Evolutionary conservation across 2,113 vertebrate species (phyloP), one percentile per base, ranked within the genome.

Genomic region (Noctilio leporinus): DNA sequence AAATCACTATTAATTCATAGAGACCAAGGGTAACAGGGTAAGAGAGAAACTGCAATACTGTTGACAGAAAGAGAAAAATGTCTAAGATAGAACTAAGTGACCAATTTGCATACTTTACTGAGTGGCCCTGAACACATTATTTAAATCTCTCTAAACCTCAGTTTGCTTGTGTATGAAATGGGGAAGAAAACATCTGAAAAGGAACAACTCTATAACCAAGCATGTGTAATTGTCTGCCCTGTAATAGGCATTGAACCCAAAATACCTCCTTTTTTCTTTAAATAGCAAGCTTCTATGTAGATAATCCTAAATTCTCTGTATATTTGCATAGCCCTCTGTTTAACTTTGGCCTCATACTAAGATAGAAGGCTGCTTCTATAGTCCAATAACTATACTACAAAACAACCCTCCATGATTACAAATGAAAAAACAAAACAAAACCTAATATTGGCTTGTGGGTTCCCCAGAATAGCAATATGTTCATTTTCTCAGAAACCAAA

Each of bases 401-500:
- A 96, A 69, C 16, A 43, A 75, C 8, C 83, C 62, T 65, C 45
- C 57, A 72, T 73, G 35, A 75, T 86, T 53, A 64, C 88, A 82
- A 93, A 67, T 67, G 30, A n/a, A 91, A 84, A 93, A 30, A 91
- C 75, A 93, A 43, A 76, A 69, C 20, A 70, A 38, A 20, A 35
- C 38, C 35, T 28, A 17, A 24, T 6, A n/a, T 53, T 93, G 69
- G 73, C 67, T 82, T 85, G 22, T 62, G 30, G 15, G 33, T 43
- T 38, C 28, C 30, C 38, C 5, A 0, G 84, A 95, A 86, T 28
- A 81, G 10, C 57, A 92, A 43, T 40, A 49, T n/a, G 22, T 40
- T 97, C 40, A 76, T 91, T 80, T 91, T 69, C 64, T 96, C 62
- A 43, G 45, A 92, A 82, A 67, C 2, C 55, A 93, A 89, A 85